Evolutionary conservation across 2,113 vertebrate genomes (phyloP).

Genomic region (Parotia lawesii): DNA sequence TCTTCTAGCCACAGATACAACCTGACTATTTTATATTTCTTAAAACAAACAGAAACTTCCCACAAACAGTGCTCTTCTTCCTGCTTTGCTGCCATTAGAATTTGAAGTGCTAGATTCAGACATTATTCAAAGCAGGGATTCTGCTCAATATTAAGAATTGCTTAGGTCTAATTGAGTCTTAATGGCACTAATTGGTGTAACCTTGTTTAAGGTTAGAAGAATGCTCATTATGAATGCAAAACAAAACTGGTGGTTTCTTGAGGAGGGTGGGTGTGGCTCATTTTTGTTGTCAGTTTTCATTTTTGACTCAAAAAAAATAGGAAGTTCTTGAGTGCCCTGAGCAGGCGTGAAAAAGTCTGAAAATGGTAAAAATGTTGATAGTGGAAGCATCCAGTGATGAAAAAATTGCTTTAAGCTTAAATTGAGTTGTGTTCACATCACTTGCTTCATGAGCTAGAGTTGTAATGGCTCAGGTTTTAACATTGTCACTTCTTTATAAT

Average conservation of each 20-base stretch:
- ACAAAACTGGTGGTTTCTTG: background rate
- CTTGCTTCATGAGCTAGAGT: background rate
- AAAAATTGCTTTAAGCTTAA: background rate
- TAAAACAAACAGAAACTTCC: background rate
- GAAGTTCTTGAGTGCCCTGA: background rate
- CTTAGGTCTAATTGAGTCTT: background rate
- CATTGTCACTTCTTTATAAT: background rate
- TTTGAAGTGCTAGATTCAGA: background rate
- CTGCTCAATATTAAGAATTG: background rate
- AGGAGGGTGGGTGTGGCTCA: background rate
- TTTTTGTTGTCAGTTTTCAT: background rate
- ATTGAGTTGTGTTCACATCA: background rate
- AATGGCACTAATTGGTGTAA: background rate
- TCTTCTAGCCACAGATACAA: background rate
- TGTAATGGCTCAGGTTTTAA: background rate
- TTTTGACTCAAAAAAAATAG: background rate
- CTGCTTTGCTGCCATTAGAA: background rate
- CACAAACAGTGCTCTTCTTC: background rate
- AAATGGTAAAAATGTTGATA: background rate
- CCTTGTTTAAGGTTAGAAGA: background rate
- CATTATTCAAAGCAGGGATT: background rate
- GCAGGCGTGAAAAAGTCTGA: background rate
- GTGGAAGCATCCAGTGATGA: background rate
- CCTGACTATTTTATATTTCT: background rate
- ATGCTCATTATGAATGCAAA: background rate